A percentile compares a stretch with the other conserved stretches of the same genome.
These are phyloP conservation scores for Polymixis flavicincta DNA, from an alignment of 2,888 invertebrate species.

Conservation along the genomic window DNA sequence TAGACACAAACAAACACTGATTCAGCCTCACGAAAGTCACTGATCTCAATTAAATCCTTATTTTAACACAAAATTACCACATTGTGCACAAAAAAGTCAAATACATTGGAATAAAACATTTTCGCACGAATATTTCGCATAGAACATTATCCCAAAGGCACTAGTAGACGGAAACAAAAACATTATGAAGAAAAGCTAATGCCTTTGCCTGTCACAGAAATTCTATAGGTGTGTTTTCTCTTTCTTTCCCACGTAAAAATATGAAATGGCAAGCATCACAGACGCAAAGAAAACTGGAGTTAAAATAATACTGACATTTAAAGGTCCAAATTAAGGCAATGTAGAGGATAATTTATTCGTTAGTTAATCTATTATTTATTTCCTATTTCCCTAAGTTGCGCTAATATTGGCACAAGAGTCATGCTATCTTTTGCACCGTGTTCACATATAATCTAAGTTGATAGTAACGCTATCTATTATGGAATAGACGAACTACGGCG, in stretches of 20 bases:
- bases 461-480: conserved; percentile 34
- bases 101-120: conserved; percentile 15
- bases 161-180: conserved; percentile 58
- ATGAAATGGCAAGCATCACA: conserved; percentile 30
- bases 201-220: conserved; percentile 34
- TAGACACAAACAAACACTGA: conserved; percentile 52
- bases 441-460: rapidly evolving
- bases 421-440: not conserved
- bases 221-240: conserved; percentile 44
- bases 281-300: not conserved
- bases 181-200: conserved; percentile 31
- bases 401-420: not conserved
- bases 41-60: not conserved
- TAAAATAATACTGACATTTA: conserved; percentile 2
- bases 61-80: conserved; percentile 19
- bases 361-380: not conserved
- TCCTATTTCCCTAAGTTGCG: conserved; percentile 12
- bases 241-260: conserved; percentile 19
- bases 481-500: conserved; percentile 5
- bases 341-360: not conserved
- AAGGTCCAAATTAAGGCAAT: not conserved
- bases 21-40: conserved; percentile 15
- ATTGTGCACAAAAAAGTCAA: not conserved
- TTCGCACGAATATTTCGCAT: conserved; percentile 35
- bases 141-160: conserved; percentile 54